Conservation (phyloP, 2,113 vertebrate species). For the Rhea americana region DNA sequence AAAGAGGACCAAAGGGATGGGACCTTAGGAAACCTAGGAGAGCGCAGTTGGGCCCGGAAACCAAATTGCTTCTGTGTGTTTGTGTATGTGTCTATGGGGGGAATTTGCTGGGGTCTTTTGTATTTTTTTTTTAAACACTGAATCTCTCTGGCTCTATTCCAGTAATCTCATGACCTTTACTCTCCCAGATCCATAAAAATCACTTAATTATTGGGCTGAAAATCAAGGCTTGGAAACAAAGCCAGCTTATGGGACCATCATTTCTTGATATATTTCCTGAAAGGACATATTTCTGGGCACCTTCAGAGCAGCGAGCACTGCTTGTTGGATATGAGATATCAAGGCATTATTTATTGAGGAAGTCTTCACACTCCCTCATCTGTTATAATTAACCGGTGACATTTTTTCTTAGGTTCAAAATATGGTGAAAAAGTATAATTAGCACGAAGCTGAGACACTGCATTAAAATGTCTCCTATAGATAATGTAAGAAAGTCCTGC, state of each 20-base stretch:
- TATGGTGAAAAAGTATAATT: conserved; percentile 71
- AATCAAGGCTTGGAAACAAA: conserved; percentile 68
- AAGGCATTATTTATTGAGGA: conserved; percentile 68
- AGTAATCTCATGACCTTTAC: conserved; percentile 49
- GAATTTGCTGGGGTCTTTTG: not conserved
- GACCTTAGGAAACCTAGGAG: not conserved
- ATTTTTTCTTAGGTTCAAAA: conserved; percentile 68
- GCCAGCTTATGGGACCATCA: conserved; percentile 48
- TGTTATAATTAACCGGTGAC: conserved; percentile 68
- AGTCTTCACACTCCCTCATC: conserved; percentile 69
- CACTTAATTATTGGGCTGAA: conserved; percentile 63
- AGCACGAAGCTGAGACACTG: conserved; percentile 61
- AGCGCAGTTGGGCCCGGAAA: not conserved
- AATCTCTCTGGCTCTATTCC: conserved; percentile 25
- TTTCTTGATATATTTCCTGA: conserved; percentile 64
- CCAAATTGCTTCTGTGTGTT: not conserved
- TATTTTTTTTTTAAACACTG: conserved; percentile 39
- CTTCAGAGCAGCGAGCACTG: conserved; percentile 42
- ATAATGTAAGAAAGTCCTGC: conserved; percentile 51
- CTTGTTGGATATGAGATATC: conserved; percentile 64
- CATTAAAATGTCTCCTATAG: conserved; percentile 71
- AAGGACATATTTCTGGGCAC: conserved; percentile 59
- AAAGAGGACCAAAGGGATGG: not conserved
- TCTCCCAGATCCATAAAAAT: conserved; percentile 58
- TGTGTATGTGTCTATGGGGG: accelerated